Base-by-base conservation (phyloP, 2,888 invertebrate genomes). In the Himalopsyche anomala region DNA sequence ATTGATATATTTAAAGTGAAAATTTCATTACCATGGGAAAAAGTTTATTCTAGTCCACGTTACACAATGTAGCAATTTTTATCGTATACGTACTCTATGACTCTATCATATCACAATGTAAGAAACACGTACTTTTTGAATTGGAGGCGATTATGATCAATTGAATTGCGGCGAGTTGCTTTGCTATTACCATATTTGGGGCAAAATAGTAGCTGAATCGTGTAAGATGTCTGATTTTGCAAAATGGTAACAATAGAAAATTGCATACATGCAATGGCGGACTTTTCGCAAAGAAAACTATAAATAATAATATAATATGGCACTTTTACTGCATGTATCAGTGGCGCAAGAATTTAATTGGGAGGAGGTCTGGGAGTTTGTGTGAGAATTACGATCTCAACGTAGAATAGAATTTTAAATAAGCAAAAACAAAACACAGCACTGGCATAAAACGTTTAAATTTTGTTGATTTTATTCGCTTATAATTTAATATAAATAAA, bases 161-260 rank as follows among this genome's bases (percentile, higher is more conserved):
- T 62, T 62, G 19, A 62, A 62, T 62, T 62, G 62, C 19, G 62
- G 62, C 8, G 19, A 62, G 19, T 62, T 62, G 28, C 8, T 8
- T 19, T 62, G 62, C 62, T 51, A 19, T 62, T 62, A 62, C 62
- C 62, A 62, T 62, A 62, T 62, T 62, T 62, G 62, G 62, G 62
- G 62, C 62, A 62, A 19, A 62, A 62, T 11, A 62, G 8, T 19
- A 62, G 9, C 62, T 9, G 62, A 62, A 62, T 62, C 62, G 62
- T 28, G 28, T 62, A 19, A 5, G 28, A 62, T 62, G 19, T n/a
- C 62, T 62, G 28, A 19, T 62, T 62, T 62, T 62, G 62, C 62
- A 11, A 62, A 62, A 62, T 19, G 62, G 19, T 28, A 62, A 62
- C 62, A 62, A 62, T 62, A 62, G 62, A 62, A 62, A 62, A 62